These are phyloP conservation scores for Ranitomeya imitator DNA, from an alignment of 2,113 vertebrate genomes.

Conservation along the genomic window DNA sequence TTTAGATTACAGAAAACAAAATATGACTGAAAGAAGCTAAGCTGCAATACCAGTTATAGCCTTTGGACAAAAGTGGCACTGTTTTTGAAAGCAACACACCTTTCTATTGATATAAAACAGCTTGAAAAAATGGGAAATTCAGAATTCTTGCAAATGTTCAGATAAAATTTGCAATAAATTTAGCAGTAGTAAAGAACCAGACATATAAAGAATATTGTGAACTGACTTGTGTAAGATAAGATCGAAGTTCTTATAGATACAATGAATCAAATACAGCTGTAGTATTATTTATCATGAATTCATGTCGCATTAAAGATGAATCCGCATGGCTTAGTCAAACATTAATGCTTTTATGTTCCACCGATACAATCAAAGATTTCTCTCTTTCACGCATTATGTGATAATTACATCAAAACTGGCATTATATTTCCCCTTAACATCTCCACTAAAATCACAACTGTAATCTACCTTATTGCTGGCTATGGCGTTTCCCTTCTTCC, in stretches of 20 bases:
- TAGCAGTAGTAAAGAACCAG: neutral
- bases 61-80: too few species aligned
- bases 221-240: neutral
- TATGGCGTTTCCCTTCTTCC: neutral
- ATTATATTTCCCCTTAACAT: slow-evolving; percentile 39
- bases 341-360: neutral
- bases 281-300: slow-evolving; percentile 17
- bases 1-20: too few species aligned
- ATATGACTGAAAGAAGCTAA: too few species aligned
- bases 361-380: slow-evolving; percentile 34
- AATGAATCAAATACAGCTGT: neutral
- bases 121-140: neutral
- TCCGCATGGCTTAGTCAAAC: slow-evolving; percentile 13
- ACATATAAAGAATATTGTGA: neutral
- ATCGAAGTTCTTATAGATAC: neutral
- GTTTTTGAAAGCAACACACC: too few species aligned
- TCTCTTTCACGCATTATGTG: slow-evolving; percentile 33
- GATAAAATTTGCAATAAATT: neutral
- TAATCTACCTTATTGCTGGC: slow-evolving; percentile 54
- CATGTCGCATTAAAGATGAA: slow-evolving; percentile 20
- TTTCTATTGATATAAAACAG: neutral
- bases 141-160: neutral
- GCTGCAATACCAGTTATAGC: too few species aligned
- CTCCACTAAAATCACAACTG: slow-evolving; percentile 50
- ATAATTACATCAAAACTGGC: slow-evolving; percentile 46